These are phyloP conservation scores for Mythimna loreyi DNA, from an alignment of 2,888 invertebrate species.

Conservation along the genomic window DNA sequence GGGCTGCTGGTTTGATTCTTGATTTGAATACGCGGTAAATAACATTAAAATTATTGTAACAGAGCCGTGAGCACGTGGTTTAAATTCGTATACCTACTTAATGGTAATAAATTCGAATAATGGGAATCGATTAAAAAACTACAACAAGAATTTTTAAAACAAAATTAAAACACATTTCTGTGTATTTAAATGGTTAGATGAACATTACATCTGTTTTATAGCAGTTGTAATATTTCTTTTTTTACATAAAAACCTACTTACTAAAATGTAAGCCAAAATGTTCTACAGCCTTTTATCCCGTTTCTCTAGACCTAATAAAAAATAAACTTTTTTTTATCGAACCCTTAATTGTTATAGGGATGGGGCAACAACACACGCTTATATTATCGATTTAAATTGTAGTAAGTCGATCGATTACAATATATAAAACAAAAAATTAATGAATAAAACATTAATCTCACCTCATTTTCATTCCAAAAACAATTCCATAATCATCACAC, in stretches of 20 bases:
- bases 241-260: neutral
- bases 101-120: neutral
- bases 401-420: slow-evolving; percentile 25
- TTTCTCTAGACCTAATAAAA: neutral
- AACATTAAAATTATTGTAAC: neutral
- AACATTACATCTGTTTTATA: neutral
- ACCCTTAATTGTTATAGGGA: slow-evolving; percentile 3
- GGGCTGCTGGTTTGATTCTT: neutral
- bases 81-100: neutral
- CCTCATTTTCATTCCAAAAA: slow-evolving; percentile 75
- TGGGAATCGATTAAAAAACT: neutral
- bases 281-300: neutral
- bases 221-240: no score
- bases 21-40: neutral
- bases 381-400: slow-evolving; percentile 48
- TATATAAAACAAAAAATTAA: slow-evolving; percentile 32
- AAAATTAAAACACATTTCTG: neutral
- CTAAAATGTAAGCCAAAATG: neutral
- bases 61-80: neutral
- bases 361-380: neutral
- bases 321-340: slow-evolving; percentile 12
- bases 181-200: neutral
- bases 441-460: slow-evolving; percentile 65
- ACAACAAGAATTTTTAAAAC: neutral
- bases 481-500: slow-evolving; percentile 63